Conservation (phyloP, 92 coral and sea anemone genomes). For the Muricea muricata region DNA sequence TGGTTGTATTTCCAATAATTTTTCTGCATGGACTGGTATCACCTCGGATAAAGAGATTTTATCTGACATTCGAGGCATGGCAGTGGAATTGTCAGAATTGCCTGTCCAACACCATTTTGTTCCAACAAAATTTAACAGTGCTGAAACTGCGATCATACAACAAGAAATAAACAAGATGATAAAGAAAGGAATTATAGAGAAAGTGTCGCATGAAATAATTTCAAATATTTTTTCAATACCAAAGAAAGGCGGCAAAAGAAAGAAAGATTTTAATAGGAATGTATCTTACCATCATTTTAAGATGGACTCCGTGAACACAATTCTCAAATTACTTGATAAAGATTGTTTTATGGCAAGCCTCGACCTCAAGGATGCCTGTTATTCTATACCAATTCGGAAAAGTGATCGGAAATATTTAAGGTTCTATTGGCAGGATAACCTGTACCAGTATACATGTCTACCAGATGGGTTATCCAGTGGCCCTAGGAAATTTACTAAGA, state of each 20-base stretch:
- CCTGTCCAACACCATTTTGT: background rate
- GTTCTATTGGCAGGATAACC: background rate
- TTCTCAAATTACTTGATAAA: conserved; percentile 21
- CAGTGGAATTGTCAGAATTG: background rate
- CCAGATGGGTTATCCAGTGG: conserved; percentile 35
- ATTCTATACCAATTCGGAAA: conserved; percentile 8
- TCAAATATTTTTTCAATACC: conserved; percentile 5
- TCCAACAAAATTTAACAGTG: conserved; percentile 7
- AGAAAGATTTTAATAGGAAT: background rate
- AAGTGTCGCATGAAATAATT: background rate
- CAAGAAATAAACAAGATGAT: background rate
- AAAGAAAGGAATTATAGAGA: background rate
- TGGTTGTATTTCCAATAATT: conserved; percentile 2
- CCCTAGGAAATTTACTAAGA: conserved; percentile 40
- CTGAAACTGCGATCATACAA: background rate
- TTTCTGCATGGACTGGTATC: background rate
- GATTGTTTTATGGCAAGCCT: conserved; percentile 51
- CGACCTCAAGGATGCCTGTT: conserved; percentile 35
- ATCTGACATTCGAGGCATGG: background rate
- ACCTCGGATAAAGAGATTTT: conserved; percentile 13
- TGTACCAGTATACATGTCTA: conserved; percentile 10
- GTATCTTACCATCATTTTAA: conserved; percentile 39
- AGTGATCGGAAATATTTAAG: conserved; percentile 28
- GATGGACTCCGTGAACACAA: conserved; percentile 46
- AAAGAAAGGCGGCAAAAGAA: conserved; percentile 27